Evolutionary conservation across 2,113 vertebrate species (phyloP), one percentile per base, ranked within the genome.

Genomic region (Rhabdomys dilectus): DNA sequence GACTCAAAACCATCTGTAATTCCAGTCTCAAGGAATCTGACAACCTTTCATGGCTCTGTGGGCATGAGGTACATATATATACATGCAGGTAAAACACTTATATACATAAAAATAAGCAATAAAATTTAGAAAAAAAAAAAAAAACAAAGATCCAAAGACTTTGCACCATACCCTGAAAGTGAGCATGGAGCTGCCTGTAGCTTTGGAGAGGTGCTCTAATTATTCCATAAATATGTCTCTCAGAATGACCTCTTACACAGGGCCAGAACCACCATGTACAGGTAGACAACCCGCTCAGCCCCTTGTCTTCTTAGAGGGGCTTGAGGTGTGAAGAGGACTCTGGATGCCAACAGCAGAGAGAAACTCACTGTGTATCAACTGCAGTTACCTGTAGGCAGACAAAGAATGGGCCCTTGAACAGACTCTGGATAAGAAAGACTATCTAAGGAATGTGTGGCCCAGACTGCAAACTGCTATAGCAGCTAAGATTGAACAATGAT

Each of bases 401-500:
- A 29, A 31, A 78, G 10, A 64, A 51, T 77, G 36, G 78, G 34
- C 53, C 60, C 51, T 42, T 12, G 3, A 66, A 81, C n/a, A 89
- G 89, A 64, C 26, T 78, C 75, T 2, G 19, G 48, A 34, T 64
- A 53, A 85, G 88, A 93, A 72, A 92, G 48, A 80, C 56, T 88
- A 70, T 88, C 88, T 89, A 91, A 96, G 78, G 64, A 91, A 77
- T 76, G 90, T 90, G 70, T 24, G 75, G 22, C 29, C 64, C 89
- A 96, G 89, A 87, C 16, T 60, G 56, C 53, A 96, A 97, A 93
- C 58, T 81, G 75, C 42, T 92, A 76, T 77, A 62, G 89, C 81
- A 91, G 88, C 70, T 86, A 48, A 93, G 88, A 60, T 5, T 3
- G 26, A 93, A 29, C 12, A 56, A 81, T 26, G 78, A 22, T 64